Base-by-base conservation (phyloP, 2,113 vertebrate species). In the Rhizomys pruinosus region DNA sequence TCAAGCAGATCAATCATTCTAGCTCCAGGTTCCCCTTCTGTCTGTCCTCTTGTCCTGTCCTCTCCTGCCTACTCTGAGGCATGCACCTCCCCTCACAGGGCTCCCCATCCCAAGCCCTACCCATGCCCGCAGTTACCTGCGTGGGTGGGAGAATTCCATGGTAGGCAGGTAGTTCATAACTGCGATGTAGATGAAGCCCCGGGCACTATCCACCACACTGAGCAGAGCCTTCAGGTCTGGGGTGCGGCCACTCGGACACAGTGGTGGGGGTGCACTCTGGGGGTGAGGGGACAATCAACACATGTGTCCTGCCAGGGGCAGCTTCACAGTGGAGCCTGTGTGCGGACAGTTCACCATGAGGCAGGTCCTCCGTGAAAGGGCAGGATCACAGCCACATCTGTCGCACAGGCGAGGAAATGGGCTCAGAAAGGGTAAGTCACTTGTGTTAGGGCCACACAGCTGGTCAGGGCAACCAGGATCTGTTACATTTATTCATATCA, bases 91-190 rank as follows among this genome's bases (percentile, higher is more conserved):
- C 1, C 7, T 22, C 1, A 0, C 0, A 32, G 32, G 10, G 37
- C 5, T 57, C 23, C 90, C 25, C 0, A 0, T 8, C 52, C 39
- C 0, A 0, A 39, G 27, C 29, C 71, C 47, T 1, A 32, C 11
- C 59, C 16, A 1, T 5, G 0, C n/a, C 64, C 39, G 1, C 16
- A 0, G 12, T n/a, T 72, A 98, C 99, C 98, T 98, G 95, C 95
- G 98, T 0, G 98, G 98, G 7, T 94, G 96, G 5, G 99, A 98
- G 94, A 98, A 99, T 94, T 99, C 99, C 92, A 98, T 98, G 89
- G 97, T 98, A 84, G 99, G 99, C n/a, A 99, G 97, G 96, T 99
- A 99, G 95, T 98, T 99, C 99, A 99, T 99, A 93, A 99, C 99
- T 0, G 99, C 98, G 0, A 99, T 91, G 88, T 99, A 98, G 94